Percentiles rank a stretch among this genome's conserved stretches.
Conservation (phyloP, 2,797 vertebrate species). For the Scolopax bukidnonensis region DNA sequence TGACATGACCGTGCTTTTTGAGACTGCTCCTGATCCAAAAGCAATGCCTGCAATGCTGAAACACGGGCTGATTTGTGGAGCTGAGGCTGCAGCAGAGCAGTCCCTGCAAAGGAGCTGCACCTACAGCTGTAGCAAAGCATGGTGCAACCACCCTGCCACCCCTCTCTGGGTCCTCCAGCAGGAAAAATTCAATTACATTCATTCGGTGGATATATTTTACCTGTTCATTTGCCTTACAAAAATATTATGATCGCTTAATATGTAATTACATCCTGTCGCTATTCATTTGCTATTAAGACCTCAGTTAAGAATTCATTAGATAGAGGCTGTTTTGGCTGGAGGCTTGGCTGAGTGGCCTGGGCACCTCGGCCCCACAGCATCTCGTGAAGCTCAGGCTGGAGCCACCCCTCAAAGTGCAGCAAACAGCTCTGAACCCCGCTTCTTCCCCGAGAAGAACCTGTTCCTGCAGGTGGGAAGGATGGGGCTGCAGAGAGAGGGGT, state of each 20-base stretch:
- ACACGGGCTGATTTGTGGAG: not conserved
- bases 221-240: not conserved
- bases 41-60: not conserved
- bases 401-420: not conserved
- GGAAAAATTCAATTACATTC: not conserved
- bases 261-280: not conserved
- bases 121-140: not conserved
- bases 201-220: not conserved
- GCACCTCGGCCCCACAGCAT: accelerated
- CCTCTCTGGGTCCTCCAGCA: not conserved
- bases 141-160: not conserved
- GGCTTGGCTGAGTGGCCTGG: not conserved
- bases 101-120: accelerated
- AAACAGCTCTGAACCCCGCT: accelerated
- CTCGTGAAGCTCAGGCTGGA: not conserved
- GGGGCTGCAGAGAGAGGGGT: accelerated
- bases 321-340: not conserved
- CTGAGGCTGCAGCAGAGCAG: not conserved
- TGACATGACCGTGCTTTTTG: not conserved
- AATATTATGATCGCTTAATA: not conserved
- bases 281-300: not conserved
- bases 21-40: not conserved
- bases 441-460: not conserved
- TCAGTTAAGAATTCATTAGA: not conserved
- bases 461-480: accelerated